Evolutionary conservation across 1,140 invertebrate genomes (phyloP).

Genomic region (Diorhabda sublineata): DNA sequence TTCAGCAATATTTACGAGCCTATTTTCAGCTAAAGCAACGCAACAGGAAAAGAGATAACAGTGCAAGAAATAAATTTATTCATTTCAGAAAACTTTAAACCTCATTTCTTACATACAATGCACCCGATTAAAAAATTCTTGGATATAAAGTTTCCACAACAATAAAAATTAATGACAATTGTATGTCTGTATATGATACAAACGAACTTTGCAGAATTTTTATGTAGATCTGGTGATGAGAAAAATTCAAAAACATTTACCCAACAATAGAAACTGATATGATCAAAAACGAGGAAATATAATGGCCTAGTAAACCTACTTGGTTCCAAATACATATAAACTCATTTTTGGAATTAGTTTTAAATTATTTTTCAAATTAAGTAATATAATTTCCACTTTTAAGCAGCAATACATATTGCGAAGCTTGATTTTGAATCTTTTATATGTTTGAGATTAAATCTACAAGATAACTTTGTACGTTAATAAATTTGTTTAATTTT

Average conservation of each 20-base stretch:
- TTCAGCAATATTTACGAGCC: constrained; percentile 14
- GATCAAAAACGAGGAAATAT: too few relatives aligned
- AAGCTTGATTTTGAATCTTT: too few relatives aligned
- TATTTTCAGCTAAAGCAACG: constrained; percentile 23
- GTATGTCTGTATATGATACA: constrained; percentile 4
- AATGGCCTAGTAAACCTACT: too few relatives aligned
- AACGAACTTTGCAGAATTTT: constrained; percentile 7
- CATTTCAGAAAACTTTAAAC: constrained; percentile 21
- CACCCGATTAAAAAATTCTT: constrained; percentile 24
- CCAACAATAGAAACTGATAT: neutral
- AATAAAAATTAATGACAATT: constrained; percentile 20
- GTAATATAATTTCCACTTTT: too few relatives aligned
- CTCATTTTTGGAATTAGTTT: too few relatives aligned
- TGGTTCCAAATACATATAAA: too few relatives aligned
- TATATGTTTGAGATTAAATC: too few relatives aligned
- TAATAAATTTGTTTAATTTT: too few relatives aligned
- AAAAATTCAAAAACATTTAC: neutral
- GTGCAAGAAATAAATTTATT: constrained; percentile 23
- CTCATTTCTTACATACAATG: constrained; percentile 22
- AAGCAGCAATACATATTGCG: too few relatives aligned
- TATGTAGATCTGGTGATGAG: constrained; percentile 11
- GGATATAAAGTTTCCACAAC: constrained; percentile 16
- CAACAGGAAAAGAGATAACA: constrained; percentile 21
- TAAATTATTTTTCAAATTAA: too few relatives aligned
- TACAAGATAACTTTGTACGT: too few relatives aligned